Conservation (phyloP, 2,888 invertebrate species). For the Mesochorus sp. region DNA sequence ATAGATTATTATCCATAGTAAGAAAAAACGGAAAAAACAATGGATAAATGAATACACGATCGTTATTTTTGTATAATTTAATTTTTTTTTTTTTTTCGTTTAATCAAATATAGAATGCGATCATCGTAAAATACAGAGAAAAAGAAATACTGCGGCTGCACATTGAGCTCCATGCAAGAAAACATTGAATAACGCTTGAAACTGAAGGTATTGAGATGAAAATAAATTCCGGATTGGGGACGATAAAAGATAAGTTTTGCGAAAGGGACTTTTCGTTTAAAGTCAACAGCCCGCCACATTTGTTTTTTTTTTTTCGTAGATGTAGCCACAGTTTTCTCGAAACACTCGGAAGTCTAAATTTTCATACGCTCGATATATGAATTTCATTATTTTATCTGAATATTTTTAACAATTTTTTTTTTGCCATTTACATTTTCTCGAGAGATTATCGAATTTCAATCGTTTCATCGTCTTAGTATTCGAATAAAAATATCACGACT, state of each 20-base stretch:
- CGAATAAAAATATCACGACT: too few relatives aligned
- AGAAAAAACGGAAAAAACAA: slow-evolving; percentile 26
- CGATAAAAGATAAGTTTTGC: background rate
- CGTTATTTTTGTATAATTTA: slow-evolving; percentile 21
- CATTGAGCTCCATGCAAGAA: slow-evolving; percentile 82
- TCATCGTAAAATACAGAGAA: slow-evolving; percentile 55
- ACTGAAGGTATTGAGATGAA: slow-evolving; percentile 74
- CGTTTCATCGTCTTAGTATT: too few relatives aligned
- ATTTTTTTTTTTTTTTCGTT: slow-evolving; percentile 4
- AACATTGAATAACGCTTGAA: slow-evolving; percentile 80
- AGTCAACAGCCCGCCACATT: background rate
- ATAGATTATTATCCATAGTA: slow-evolving; percentile 23
- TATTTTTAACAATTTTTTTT: too few relatives aligned
- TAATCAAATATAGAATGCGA: slow-evolving; percentile 22
- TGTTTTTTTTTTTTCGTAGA: background rate
- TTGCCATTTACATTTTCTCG: too few relatives aligned
- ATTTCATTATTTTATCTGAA: too few relatives aligned
- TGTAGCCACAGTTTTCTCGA: background rate
- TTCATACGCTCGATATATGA: too few relatives aligned
- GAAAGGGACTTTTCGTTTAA: background rate
- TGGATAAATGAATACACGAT: slow-evolving; percentile 42
- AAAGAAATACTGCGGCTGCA: slow-evolving; percentile 80
- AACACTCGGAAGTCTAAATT: background rate
- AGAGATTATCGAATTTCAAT: too few relatives aligned
- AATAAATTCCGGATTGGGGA: slow-evolving; percentile 54